These are phyloP conservation scores for Cordilura impudica DNA, from an alignment of 2,888 invertebrate species.

Conservation along the genomic window DNA sequence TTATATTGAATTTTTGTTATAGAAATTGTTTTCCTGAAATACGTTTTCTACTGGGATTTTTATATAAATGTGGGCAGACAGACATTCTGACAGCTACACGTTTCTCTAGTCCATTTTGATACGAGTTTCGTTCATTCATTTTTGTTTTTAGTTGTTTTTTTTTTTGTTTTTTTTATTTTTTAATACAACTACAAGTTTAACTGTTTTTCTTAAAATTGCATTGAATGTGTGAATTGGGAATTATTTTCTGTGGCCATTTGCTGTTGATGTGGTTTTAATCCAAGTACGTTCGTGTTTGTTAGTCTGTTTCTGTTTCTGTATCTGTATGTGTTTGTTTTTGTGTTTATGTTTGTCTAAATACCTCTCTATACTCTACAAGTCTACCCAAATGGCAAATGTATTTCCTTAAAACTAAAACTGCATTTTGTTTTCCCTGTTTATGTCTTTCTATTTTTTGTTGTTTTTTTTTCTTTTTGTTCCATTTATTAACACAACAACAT, in stretches of 20 bases:
- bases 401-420: conserved; percentile 4
- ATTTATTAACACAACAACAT: too few species aligned
- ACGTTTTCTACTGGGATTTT: too few species aligned
- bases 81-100: background rate
- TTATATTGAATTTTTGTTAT: too few species aligned
- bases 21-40: too few species aligned
- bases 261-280: conserved; percentile 32
- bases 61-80: too few species aligned
- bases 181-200: background rate
- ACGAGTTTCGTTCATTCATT: too few species aligned
- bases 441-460: background rate
- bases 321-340: background rate
- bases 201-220: conserved; percentile 51
- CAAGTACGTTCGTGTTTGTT: background rate
- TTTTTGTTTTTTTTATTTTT: background rate
- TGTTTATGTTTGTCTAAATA: too few species aligned
- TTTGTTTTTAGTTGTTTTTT: conserved; percentile 13
- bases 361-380: background rate
- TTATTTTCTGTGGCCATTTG: conserved; percentile 46
- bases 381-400: conserved; percentile 9
- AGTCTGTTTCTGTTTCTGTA: too few species aligned
- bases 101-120: background rate
- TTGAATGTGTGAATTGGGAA: conserved; percentile 63
- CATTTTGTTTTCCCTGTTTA: background rate
- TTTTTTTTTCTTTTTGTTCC: background rate